A percentile compares a stretch with the other conserved stretches of the same genome.
Evolutionary conservation across 1,140 invertebrate species (phyloP).

Genomic region (Zophobas morio): DNA sequence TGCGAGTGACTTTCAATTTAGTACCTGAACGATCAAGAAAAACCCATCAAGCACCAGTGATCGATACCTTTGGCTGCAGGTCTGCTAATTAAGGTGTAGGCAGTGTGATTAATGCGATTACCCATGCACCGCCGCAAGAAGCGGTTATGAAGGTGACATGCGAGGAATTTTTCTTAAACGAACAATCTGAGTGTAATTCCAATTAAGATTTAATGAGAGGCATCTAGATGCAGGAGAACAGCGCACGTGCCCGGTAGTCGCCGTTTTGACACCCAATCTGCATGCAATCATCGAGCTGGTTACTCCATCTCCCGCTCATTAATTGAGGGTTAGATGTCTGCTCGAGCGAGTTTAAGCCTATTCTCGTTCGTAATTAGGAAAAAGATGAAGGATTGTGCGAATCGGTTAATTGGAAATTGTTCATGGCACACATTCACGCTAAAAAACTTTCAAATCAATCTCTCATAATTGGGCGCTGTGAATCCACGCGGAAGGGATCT

Average conservation of each 20-base stretch:
- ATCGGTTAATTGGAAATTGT: constrained; percentile 61
- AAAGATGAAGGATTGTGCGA: constrained; percentile 53
- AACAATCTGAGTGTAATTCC: constrained; percentile 31
- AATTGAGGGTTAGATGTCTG: constrained; percentile 50
- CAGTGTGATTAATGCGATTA: constrained; percentile 58
- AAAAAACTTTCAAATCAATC: constrained; percentile 50
- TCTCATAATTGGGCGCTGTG: constrained; percentile 52
- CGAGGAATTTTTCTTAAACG: constrained; percentile 12
- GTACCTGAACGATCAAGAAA: constrained; percentile 56
- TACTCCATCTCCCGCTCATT: constrained; percentile 38
- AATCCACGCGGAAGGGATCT: constrained; percentile 51
- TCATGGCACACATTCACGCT: constrained; percentile 38
- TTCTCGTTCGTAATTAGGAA: constrained; percentile 55
- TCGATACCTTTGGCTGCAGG: constrained; percentile 49
- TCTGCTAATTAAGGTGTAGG: constrained; percentile 53
- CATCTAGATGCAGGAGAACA: constrained; percentile 20
- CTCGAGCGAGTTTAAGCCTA: constrained; percentile 55
- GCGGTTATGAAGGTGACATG: constrained; percentile 42
- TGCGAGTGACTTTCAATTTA: constrained; percentile 59
- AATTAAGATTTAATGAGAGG: constrained; percentile 34
- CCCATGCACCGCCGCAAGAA: constrained; percentile 36
- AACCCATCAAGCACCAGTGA: constrained; percentile 31
- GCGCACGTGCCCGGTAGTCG: constrained; percentile 39
- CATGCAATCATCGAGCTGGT: constrained; percentile 52
- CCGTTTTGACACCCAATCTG: constrained; percentile 55